Percentiles rank a stretch among this genome's conserved stretches.
These are phyloP conservation scores for Argyrosomus regius DNA, from an alignment of 2,797 vertebrate species.

Conservation along the genomic window DNA sequence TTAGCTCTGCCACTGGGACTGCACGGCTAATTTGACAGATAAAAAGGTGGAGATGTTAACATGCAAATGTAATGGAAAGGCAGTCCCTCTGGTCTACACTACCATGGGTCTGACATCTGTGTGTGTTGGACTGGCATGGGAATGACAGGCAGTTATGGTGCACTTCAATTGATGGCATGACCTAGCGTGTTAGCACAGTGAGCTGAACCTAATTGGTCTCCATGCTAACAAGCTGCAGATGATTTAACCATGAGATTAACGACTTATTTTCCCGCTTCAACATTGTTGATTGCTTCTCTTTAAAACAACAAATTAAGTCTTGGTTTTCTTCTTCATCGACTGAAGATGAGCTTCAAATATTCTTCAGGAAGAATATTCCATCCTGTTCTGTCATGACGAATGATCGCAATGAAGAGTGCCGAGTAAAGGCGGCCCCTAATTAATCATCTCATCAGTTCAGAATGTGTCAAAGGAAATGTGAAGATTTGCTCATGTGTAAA, in stretches of 20 bases:
- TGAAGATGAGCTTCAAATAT: too few relatives aligned
- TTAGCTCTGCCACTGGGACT: constrained; percentile 25
- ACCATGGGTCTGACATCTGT: not conserved
- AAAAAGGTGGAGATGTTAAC: constrained; percentile 49
- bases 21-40: constrained; percentile 42
- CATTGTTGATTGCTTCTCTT: too few relatives aligned
- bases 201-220: not conserved
- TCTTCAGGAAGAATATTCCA: too few relatives aligned
- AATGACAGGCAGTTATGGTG: not conserved
- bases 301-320: too few relatives aligned
- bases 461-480: too few relatives aligned
- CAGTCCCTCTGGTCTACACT: not conserved
- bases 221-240: constrained; percentile 3
- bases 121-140: not conserved
- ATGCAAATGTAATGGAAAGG: constrained; percentile 8
- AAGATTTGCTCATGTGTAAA: too few relatives aligned
- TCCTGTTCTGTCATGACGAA: too few relatives aligned
- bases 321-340: too few relatives aligned
- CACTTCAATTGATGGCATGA: constrained; percentile 4
- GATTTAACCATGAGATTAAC: not conserved
- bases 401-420: too few relatives aligned
- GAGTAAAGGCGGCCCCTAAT: not conserved
- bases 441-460: not conserved
- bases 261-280: not conserved
- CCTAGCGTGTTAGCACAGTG: not conserved